A percentile compares a stretch with the other conserved stretches of the same genome.
Conservation (phyloP, 2,888 invertebrate species). For the Rotaria socialis region DNA sequence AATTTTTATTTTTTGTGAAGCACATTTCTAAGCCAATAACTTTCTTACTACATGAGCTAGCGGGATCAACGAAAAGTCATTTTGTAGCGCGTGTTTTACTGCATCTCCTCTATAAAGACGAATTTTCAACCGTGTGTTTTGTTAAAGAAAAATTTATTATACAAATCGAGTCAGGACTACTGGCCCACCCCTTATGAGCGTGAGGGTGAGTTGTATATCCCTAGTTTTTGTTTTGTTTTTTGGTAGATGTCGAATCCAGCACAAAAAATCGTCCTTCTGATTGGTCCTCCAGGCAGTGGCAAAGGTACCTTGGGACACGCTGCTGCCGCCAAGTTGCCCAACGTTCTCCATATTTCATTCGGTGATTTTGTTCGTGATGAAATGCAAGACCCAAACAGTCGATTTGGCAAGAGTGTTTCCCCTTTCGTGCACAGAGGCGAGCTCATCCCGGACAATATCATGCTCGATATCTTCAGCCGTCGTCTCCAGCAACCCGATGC, state of each 20-base stretch:
- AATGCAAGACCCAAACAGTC: constrained; percentile 15
- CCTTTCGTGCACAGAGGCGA: constrained; percentile 3
- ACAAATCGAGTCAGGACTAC: background rate
- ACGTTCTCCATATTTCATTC: background rate
- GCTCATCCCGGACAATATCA: constrained; percentile 18
- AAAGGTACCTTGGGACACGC: constrained; percentile 22
- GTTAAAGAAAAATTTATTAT: background rate
- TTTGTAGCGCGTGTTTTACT: too few relatives aligned
- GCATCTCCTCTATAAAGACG: too few relatives aligned
- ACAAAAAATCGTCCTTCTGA: background rate
- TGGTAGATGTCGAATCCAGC: background rate
- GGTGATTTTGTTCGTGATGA: constrained; percentile 15
- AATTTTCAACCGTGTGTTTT: too few relatives aligned
- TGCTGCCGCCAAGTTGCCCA: background rate
- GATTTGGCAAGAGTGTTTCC: constrained; percentile 17
- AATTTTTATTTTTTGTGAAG: too few relatives aligned
- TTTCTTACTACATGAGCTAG: too few relatives aligned
- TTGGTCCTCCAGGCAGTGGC: constrained; percentile 23
- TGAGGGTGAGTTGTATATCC: background rate
- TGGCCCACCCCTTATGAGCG: constrained; percentile 2
- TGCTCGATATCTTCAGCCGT: background rate
- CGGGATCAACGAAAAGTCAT: too few relatives aligned
- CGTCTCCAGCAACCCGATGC: constrained; percentile 17
- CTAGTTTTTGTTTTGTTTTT: background rate
- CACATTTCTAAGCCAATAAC: too few relatives aligned